phyloP scores from a whole-genome alignment of 2,113 vertebrate genomes.

The Cepphus grylle region DNA sequence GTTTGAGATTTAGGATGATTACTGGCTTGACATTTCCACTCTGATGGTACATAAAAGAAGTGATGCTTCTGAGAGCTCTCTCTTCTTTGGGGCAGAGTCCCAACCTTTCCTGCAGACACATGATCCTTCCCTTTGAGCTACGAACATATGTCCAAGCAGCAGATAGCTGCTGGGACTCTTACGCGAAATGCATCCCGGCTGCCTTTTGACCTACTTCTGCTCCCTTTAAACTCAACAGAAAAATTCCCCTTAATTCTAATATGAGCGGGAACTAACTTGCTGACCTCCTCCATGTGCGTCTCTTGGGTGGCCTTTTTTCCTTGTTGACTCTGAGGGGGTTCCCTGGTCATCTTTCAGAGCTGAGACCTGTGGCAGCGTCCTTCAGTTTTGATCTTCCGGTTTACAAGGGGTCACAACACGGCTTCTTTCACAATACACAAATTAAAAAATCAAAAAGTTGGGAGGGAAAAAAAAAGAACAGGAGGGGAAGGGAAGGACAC shows the following conservation, averaged over 20 bases:
- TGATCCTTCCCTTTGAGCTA: neutral
- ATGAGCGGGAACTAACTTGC: constrained; percentile 3
- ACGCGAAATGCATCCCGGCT: neutral
- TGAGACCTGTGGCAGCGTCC: neutral
- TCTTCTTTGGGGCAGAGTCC: neutral
- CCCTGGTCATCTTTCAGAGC: neutral
- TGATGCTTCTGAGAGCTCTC: neutral
- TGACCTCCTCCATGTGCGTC: neutral
- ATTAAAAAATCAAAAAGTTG: neutral
- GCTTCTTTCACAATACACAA: neutral
- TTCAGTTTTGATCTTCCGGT: neutral
- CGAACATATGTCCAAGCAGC: neutral
- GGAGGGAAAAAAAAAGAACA: rapidly evolving
- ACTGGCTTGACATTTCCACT: neutral
- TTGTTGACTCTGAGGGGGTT: neutral
- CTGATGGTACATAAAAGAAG: neutral
- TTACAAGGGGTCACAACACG: neutral
- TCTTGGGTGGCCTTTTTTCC: constrained; percentile 11
- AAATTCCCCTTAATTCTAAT: constrained; percentile 36
- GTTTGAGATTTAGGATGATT: neutral
- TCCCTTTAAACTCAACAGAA: constrained; percentile 31
- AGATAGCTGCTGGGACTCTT: neutral
- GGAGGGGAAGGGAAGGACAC: neutral
- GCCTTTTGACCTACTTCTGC: constrained; percentile 15
- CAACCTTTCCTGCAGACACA: neutral